These are phyloP conservation scores for Xerus inauris DNA, from an alignment of 2,113 vertebrate genomes.

Conservation along the genomic window DNA sequence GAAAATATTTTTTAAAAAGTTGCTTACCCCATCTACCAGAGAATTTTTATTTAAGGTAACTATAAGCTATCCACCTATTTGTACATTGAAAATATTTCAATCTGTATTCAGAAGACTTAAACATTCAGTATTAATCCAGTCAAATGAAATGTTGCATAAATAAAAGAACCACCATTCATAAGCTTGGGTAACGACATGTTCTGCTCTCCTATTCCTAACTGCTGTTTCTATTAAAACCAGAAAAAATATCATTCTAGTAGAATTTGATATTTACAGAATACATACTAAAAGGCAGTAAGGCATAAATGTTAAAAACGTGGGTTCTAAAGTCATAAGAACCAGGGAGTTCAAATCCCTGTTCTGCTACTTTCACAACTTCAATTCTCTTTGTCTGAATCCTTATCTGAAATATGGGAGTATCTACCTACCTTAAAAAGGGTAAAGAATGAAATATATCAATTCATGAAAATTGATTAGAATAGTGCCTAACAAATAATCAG, in stretches of 20 bases:
- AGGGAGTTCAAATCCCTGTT: neutral
- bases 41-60: neutral
- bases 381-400: neutral
- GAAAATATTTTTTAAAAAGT: too few relatives aligned
- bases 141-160: neutral
- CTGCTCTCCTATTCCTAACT: neutral
- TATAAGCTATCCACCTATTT: neutral
- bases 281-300: neutral
- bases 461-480: neutral
- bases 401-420: neutral
- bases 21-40: neutral
- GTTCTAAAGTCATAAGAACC: neutral
- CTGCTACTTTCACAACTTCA: neutral
- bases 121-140: neutral
- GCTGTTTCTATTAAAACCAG: slow-evolving; percentile 2
- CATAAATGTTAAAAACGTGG: neutral
- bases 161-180: neutral
- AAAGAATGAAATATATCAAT: neutral
- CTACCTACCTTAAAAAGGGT: neutral
- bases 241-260: slow-evolving; percentile 10
- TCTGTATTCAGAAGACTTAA: neutral
- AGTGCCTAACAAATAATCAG: neutral
- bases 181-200: neutral
- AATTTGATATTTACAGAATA: slow-evolving; percentile 20
- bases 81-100: neutral